Evolutionary conservation across 2,888 invertebrate genomes (phyloP).

Genomic region (Enchytraeus crypticus): DNA sequence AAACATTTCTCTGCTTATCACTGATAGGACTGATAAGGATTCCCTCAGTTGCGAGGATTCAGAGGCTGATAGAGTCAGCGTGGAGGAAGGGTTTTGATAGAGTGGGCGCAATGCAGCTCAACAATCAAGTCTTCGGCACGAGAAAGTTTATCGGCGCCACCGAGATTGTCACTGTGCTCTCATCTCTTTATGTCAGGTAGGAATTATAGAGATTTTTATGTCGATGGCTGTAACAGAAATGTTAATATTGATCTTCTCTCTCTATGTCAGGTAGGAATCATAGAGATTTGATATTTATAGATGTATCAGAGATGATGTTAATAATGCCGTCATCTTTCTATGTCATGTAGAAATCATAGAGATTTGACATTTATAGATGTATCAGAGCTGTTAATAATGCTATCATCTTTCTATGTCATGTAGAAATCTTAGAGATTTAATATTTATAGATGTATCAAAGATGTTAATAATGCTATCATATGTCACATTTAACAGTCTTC

Average conservation of each 20-base stretch:
- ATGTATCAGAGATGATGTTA: constrained; percentile 80
- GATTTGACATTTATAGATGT: constrained; percentile 61
- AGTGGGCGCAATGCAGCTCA: constrained; percentile 75
- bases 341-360: constrained; percentile 57
- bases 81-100: constrained; percentile 46
- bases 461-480: too few species aligned
- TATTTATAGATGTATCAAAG: too few species aligned
- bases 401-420: constrained; percentile 73
- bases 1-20: too few species aligned
- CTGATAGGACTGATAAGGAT: too few species aligned
- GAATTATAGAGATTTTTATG: neutral
- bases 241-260: constrained; percentile 70
- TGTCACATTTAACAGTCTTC: too few species aligned
- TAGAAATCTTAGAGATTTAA: constrained; percentile 36
- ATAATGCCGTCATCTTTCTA: constrained; percentile 74
- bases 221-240: constrained; percentile 82
- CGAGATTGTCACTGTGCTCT: constrained; percentile 74
- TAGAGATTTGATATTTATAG: constrained; percentile 54
- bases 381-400: constrained; percentile 75
- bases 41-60: constrained; percentile 75
- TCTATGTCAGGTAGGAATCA: constrained; percentile 63
- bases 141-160: constrained; percentile 89
- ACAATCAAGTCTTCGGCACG: constrained; percentile 70
- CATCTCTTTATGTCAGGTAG: constrained; percentile 71
- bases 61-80: constrained; percentile 67